Evolutionary conservation across 2,888 invertebrate genomes (phyloP), one percentile per base, ranked within the genome.

Genomic region (Thereva nobilitata): DNA sequence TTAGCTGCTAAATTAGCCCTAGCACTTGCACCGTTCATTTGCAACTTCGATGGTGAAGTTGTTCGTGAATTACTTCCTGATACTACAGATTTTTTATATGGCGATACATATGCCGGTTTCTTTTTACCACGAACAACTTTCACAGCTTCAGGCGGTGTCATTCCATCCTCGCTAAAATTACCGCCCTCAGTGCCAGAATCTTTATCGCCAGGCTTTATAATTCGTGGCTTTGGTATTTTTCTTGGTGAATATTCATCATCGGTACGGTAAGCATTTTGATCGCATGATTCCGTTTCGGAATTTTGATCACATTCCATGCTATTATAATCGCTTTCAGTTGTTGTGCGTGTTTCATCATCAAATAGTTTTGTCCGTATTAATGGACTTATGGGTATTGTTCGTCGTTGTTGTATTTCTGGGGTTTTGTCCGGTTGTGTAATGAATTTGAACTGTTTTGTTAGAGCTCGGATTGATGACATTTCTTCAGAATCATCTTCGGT

Each of bases 51-150:
- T 66, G 75, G 10, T 74, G 75, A 73, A 72, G 78, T 78, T 71
- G 84, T 85, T 23, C 23, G 23, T 64, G 81, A 82, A 5, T 76
- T 72, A 45, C 67, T 82, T 66, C 80, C 82, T 5, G 64, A 54
- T 1, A 82, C 75, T 1, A 78, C 75, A 68, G 75, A 82, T 61
- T 83, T 76, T 72, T 83, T 78, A 74, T 86, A 85, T 7, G 86
- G 85, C 8, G 87, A 86, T 10, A 87, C 82, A 76, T 91, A 92
- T 47, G 88, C 80, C 0, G 89, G 86, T 67, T 81, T 81, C 74
- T 89, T 89, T 0, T 86, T 84, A 1, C 82, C 81, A 23, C 79
- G 75, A 37, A 81, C 74, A 4, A 73, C 70, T 66, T 79, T 80
- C 1, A 73, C 71, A 6, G 72, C 74, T 54, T 49, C 73, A 64